Evolutionary conservation across 2,797 vertebrate species (phyloP).

Genomic region (Cirrhinus mrigala): DNA sequence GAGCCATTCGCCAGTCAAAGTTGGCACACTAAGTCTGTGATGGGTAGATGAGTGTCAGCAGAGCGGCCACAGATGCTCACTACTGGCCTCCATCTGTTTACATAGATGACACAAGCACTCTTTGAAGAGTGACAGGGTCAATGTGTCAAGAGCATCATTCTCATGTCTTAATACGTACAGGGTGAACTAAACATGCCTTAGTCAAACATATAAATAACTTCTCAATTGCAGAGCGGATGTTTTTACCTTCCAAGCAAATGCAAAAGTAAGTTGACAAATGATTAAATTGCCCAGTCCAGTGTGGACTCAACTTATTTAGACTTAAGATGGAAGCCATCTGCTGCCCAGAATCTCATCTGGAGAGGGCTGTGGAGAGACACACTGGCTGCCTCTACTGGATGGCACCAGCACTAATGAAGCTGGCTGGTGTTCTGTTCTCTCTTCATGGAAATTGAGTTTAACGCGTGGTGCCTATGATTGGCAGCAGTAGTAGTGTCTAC

Average conservation of each 20-base stretch:
- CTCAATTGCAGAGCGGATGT: neutral
- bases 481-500: neutral
- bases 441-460: constrained; percentile 39
- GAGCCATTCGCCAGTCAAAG: neutral
- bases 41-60: neutral
- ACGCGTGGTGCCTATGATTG: neutral
- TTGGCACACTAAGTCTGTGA: neutral
- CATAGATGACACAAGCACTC: neutral
- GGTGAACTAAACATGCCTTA: neutral
- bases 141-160: neutral
- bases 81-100: neutral
- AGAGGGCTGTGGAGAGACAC: neutral
- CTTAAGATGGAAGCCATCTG: constrained; percentile 2
- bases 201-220: neutral
- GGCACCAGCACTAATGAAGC: constrained; percentile 7
- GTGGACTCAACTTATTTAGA: neutral
- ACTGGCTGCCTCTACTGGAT: constrained; percentile 1
- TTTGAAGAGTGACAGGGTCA: neutral
- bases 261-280: neutral
- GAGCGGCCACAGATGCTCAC: neutral
- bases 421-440: constrained; percentile 25
- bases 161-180: neutral
- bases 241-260: neutral
- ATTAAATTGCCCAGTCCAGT: neutral
- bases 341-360: constrained; percentile 2